These are phyloP conservation scores for Laodelphax striatellus DNA, from an alignment of 1,140 invertebrate species.

Conservation along the genomic window DNA sequence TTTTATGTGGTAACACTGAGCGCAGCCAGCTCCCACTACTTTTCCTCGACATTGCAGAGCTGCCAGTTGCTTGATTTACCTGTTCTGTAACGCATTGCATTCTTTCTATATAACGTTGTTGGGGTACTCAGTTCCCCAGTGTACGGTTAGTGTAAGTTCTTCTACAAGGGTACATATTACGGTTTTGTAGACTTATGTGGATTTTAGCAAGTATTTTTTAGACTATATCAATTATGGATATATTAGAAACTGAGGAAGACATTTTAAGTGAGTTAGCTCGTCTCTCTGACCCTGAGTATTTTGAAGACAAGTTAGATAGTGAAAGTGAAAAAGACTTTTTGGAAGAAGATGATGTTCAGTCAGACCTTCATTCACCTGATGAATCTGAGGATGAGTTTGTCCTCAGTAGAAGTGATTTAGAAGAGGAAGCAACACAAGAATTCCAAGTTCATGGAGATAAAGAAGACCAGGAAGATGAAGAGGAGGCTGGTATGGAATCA, in stretches of 20 bases:
- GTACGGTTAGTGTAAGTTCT: too few species aligned
- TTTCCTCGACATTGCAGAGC: too few species aligned
- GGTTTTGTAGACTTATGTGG: background rate
- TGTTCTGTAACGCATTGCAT: too few species aligned
- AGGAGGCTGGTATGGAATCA: background rate
- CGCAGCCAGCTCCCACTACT: too few species aligned
- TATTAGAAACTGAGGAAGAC: slow-evolving; percentile 3
- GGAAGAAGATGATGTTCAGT: slow-evolving; percentile 4
- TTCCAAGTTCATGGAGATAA: background rate
- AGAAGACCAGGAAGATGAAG: background rate
- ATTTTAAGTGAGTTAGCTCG: background rate
- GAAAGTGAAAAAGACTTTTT: slow-evolving; percentile 1
- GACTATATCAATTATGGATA: slow-evolving; percentile 4
- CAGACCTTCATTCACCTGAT: slow-evolving; percentile 1
- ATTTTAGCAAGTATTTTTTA: background rate
- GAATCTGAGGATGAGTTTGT: slow-evolving; percentile 1
- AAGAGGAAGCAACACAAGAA: slow-evolving; percentile 1
- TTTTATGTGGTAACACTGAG: too few species aligned
- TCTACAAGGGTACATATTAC: background rate
- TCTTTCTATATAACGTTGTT: too few species aligned
- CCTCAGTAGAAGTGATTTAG: slow-evolving; percentile 1
- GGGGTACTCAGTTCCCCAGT: too few species aligned
- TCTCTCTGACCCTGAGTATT: background rate
- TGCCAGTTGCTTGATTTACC: too few species aligned
- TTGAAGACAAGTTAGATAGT: background rate